Base-by-base conservation (phyloP, 2,113 vertebrate species). In the Ceyx margarethae region DNA sequence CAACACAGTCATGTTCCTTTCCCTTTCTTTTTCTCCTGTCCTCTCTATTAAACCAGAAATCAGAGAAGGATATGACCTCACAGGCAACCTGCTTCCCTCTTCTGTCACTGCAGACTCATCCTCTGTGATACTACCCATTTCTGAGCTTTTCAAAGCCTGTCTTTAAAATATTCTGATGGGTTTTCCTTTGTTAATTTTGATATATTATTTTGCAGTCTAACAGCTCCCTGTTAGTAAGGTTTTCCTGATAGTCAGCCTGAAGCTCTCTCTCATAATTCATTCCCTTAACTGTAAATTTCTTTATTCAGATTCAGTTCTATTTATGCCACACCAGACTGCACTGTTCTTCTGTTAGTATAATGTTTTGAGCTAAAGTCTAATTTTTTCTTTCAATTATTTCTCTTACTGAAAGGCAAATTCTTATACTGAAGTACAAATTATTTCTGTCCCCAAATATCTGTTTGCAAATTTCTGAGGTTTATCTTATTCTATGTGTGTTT, bases 281-380 rank as follows among this genome's bases (percentile, higher is more conserved):
- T 96, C 94, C 68, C 57, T 96, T 94, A 95, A 94, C 94, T 85
- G 87, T 85, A 92, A 92, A 94, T 89, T 94, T 92, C 90, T 94
- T 95, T 95, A 95, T 95, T 95, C 94, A 95, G 87, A 92, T 94
- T 94, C 75, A 83, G 85, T 69, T 94, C 89, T 92, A 91, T 82
- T 94, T 93, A 89, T 95, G 92, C 86, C 92, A 77, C 72, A 82
- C 25, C 72, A 96, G 46, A 92, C 87, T 89, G 67, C 77, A 91
- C 56, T 0, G 0, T 82, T 95, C 50, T 76, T 94, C 91, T 82
- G 81, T 91, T 93, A 84, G 93, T 89, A 76, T 77, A 81, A 80
- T 80, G 28, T 94, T 87, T 89, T 69, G 51, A 95, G 68, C 23
- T 91, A 77, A 87, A 85, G 48, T 57, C 37, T 53, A 48, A 5